These are phyloP conservation scores for Coregonus ussuriensis DNA, from an alignment of 2,797 vertebrate species.

Conservation along the genomic window DNA sequence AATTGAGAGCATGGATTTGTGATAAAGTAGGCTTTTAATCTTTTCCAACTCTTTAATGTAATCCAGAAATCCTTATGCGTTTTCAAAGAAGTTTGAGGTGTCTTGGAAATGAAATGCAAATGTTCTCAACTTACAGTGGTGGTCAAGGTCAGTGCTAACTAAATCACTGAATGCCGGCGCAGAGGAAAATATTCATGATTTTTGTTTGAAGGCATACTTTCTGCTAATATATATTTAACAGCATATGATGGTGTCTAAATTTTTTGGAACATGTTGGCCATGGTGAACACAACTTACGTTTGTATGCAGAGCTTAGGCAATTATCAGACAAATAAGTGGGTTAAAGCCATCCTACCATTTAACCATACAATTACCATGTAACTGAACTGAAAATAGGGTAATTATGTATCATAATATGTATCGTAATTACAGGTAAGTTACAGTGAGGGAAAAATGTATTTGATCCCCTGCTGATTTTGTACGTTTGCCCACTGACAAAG, in stretches of 20 bases:
- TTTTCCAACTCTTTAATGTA: slow-evolving; percentile 37
- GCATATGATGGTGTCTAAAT: not conserved
- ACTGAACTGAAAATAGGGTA: not conserved
- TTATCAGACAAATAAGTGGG: not conserved
- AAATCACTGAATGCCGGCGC: slow-evolving; percentile 9
- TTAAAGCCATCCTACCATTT: not conserved
- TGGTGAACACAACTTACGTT: not conserved
- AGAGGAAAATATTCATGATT: slow-evolving; percentile 40
- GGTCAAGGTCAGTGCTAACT: slow-evolving; percentile 42
- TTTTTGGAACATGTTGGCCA: not conserved
- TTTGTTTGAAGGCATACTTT: slow-evolving; percentile 35
- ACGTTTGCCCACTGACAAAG: no score
- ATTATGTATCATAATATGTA: not conserved
- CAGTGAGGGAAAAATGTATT: no score
- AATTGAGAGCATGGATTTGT: slow-evolving; percentile 48
- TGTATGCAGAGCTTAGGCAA: not conserved
- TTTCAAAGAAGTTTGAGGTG: slow-evolving; percentile 32
- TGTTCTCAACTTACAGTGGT: slow-evolving; percentile 28
- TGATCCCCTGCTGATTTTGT: no score
- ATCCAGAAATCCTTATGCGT: slow-evolving; percentile 37
- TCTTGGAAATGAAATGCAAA: slow-evolving; percentile 32
- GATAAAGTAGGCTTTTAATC: slow-evolving; percentile 63
- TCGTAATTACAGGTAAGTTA: no score
- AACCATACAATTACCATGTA: not conserved
- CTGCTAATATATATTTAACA: not conserved